Conservation (phyloP, 2,888 invertebrate genomes). For the Atrina japonica region DNA sequence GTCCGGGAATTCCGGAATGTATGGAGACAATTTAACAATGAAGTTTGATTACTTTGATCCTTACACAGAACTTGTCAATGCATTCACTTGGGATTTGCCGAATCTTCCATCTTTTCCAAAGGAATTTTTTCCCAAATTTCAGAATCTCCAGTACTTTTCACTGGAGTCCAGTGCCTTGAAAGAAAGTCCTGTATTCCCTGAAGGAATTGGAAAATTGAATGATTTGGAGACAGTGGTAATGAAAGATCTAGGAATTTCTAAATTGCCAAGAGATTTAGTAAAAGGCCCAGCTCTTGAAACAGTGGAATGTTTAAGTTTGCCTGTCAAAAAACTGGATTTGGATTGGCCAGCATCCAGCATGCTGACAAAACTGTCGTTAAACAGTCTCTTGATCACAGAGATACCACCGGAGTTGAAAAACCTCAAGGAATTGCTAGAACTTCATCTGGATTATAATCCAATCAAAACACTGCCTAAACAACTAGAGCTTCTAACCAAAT, state of each 20-base stretch:
- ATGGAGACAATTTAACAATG: slow-evolving; percentile 38
- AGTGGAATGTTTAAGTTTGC: slow-evolving; percentile 49
- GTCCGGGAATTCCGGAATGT: slow-evolving; percentile 31
- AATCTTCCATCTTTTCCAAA: slow-evolving; percentile 50
- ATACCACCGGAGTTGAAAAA: slow-evolving; percentile 65
- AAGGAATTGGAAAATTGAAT: slow-evolving; percentile 55
- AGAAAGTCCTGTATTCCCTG: slow-evolving; percentile 43
- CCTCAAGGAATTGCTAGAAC: slow-evolving; percentile 55
- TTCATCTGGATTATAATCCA: slow-evolving; percentile 70
- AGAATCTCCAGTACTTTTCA: slow-evolving; percentile 59
- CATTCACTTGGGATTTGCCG: slow-evolving; percentile 52
- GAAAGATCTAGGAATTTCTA: slow-evolving; percentile 51
- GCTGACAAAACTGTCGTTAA: slow-evolving; percentile 62
- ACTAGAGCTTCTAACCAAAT: slow-evolving; percentile 60
- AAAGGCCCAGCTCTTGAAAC: slow-evolving; percentile 44
- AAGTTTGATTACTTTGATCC: slow-evolving; percentile 62
- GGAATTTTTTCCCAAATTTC: slow-evolving; percentile 64
- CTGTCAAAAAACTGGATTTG: slow-evolving; percentile 58
- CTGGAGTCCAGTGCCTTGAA: slow-evolving; percentile 30
- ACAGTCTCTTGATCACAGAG: slow-evolving; percentile 61
- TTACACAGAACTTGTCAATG: slow-evolving; percentile 61
- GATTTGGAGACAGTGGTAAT: slow-evolving; percentile 60
- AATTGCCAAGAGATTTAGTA: slow-evolving; percentile 62
- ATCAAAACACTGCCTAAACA: slow-evolving; percentile 68
- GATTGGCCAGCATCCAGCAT: slow-evolving; percentile 53